Base-by-base conservation (phyloP, 2,797 vertebrate species). In the Rhinophrynus dorsalis region DNA sequence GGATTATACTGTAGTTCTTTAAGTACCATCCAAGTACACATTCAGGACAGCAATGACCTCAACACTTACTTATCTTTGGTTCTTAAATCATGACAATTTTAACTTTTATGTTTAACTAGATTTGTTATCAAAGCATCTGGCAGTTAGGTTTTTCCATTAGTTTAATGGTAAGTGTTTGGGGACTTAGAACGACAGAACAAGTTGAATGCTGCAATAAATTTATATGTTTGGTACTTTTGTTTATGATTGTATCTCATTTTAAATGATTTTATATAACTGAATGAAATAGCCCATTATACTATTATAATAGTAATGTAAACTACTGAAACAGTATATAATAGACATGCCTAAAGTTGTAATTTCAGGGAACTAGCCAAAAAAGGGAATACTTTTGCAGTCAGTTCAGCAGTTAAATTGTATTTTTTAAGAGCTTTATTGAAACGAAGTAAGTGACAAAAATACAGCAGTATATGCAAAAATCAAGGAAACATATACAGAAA, bases 91-190 rank as follows among this genome's bases (percentile, higher is more conserved):
- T 65, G 44, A 13, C 62, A 59, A 66, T 73, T 73, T 73, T 73
- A 73, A 73, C 69, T 73, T 73, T 73, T 58, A 73, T 73, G 69
- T 65, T 66, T 59, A 73, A 51, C 69, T 66, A 66, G 62, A 73
- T 73, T 73, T 73, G 62, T 73, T 65, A 66, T 66, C 52, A 59
- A 66, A 73, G 61, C 62, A 59, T 73, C 69, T 73, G 69, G 54
- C 55, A 32, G 52, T 42, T 35, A 51, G 27, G 44, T 58, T 40
- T 47, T 65, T 58, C 61, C 69, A 73, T 73, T 73, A 73, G 69
- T 61, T 73, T 73, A 73, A 73, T 73, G 69, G 69, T 11, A 50
- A 44, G 62, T 66, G 69, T 66, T 73, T 59, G 48, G 69, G 44
- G 62, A 73, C 52, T 66, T 66, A 40, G 42, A 52, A 33, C 51